These are phyloP conservation scores for Paragorgia papillata DNA, from an alignment of 92 coral and sea anemone species.

Conservation along the genomic window DNA sequence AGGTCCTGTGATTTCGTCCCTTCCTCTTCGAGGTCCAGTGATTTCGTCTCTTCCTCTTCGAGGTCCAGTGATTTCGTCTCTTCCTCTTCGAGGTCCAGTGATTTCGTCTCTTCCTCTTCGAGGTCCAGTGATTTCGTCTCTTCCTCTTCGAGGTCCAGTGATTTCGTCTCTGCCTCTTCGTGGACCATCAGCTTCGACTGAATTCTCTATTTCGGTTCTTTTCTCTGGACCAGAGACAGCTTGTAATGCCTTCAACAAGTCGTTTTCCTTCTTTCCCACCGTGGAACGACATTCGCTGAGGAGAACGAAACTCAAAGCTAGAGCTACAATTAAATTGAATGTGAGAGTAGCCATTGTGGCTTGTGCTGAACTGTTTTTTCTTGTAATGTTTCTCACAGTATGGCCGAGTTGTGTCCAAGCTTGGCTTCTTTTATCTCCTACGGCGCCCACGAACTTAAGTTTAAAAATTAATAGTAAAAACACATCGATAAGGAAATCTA, in stretches of 20 bases:
- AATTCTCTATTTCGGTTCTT: constrained; percentile 56
- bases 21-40: constrained; percentile 70
- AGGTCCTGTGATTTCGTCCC: constrained; percentile 65
- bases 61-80: constrained; percentile 55
- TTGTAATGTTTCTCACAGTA: background rate
- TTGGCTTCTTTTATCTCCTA: background rate
- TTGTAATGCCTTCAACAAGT: constrained; percentile 33
- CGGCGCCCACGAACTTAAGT: background rate
- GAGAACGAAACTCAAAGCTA: constrained; percentile 36
- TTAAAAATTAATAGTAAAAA: background rate
- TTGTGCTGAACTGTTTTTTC: background rate
- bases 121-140: constrained; percentile 42
- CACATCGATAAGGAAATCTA: background rate
- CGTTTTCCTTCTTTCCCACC: background rate
- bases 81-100: constrained; percentile 38
- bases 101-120: constrained; percentile 62
- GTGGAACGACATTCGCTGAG: constrained; percentile 18
- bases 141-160: constrained; percentile 33
- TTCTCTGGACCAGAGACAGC: constrained; percentile 39
- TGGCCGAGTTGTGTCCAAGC: background rate
- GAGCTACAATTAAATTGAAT: background rate
- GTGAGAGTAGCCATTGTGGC: background rate
- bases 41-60: constrained; percentile 67
- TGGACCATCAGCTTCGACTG: constrained; percentile 51
- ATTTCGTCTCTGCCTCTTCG: constrained; percentile 56